Evolutionary conservation across 2,113 vertebrate species (phyloP).

Genomic region (Trogon surrucura): DNA sequence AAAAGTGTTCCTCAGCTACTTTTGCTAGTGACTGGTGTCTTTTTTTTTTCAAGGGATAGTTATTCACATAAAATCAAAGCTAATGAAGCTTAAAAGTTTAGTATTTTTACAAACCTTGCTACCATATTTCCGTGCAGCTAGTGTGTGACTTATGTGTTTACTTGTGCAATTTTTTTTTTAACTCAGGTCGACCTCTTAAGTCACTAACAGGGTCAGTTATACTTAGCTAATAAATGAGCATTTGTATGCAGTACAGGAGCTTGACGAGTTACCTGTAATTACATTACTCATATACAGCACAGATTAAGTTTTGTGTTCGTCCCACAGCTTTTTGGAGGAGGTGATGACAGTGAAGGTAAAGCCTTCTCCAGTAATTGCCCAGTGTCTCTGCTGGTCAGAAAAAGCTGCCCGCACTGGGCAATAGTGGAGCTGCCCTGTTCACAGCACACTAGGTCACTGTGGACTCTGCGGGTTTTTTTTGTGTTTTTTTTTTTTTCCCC

Average conservation of each 20-base stretch:
- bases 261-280: background rate
- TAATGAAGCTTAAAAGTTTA: background rate
- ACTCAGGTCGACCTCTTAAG: background rate
- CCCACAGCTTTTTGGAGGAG: background rate
- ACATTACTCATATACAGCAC: background rate
- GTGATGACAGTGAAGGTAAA: background rate
- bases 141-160: background rate
- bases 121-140: background rate
- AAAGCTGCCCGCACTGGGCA: background rate
- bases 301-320: background rate
- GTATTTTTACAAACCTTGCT: background rate
- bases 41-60: background rate
- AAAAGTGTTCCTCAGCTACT: background rate
- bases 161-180: background rate
- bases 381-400: background rate
- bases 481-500: background rate
- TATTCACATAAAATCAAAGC: background rate
- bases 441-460: background rate
- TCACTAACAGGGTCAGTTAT: background rate
- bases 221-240: background rate
- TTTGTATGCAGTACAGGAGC: background rate
- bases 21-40: background rate
- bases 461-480: fast-evolving
- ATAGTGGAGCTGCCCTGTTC: background rate
- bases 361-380: background rate